These are phyloP conservation scores for Acrocephalus kingi DNA, from an alignment of 2,113 vertebrate species.

Conservation along the genomic window DNA sequence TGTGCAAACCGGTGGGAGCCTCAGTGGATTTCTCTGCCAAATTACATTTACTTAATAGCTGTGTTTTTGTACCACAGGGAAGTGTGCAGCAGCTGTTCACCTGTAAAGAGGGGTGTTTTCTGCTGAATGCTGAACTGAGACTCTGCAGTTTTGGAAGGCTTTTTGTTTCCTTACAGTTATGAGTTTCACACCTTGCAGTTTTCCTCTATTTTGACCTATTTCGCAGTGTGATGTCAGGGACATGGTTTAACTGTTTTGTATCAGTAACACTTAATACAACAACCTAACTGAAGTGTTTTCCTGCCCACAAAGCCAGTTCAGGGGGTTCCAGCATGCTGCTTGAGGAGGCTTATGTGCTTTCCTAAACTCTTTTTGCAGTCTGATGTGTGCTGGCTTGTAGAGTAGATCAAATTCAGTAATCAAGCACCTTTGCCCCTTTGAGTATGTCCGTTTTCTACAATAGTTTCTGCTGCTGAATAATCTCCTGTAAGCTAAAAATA, in stretches of 20 bases:
- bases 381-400: not conserved
- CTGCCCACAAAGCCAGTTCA: not conserved
- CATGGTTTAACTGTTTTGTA: not conserved
- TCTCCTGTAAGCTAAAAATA: not conserved
- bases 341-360: not conserved
- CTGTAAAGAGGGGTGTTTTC: not conserved
- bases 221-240: not conserved
- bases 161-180: not conserved
- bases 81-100: not conserved
- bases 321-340: not conserved
- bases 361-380: not conserved
- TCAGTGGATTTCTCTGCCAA: not conserved
- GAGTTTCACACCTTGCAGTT: not conserved
- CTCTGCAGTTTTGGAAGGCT: not conserved
- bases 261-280: not conserved
- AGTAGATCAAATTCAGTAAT: not conserved
- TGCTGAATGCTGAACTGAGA: not conserved
- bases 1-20: not conserved
- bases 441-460: not conserved
- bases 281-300: not conserved
- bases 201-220: not conserved
- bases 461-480: not conserved
- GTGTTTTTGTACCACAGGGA: not conserved
- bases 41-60: not conserved
- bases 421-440: not conserved